Evolutionary conservation across 2,888 invertebrate genomes (phyloP), one percentile per base, ranked within the genome.

Genomic region (Argynnis bischoffii): DNA sequence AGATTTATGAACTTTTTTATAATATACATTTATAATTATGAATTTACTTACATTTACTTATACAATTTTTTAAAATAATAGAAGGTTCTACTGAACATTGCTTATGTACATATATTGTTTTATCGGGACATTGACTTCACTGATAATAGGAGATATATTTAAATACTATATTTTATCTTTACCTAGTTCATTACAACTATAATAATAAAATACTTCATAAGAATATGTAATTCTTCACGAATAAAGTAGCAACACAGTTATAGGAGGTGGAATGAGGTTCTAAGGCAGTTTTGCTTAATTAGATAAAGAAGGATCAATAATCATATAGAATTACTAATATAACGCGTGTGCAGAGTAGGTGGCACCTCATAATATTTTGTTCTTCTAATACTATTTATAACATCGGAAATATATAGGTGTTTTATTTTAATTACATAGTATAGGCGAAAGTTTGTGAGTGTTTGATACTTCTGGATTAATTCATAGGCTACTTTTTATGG

Each of bases 281-380:
- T 13, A 15, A 60, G 50, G 51, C 56, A 50, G 55, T 18, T 51
- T 55, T 57, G 48, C 61, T 69, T 73, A 73, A 69, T 67, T 74
- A 65, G 68, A 72, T 69, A 59, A 69, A 64, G 59, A 60, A 57
- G 68, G 64, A 71, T 69, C 69, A 64, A 73, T 69, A 68, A 55
- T 50, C 57, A 64, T 53, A 63, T 51, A 59, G 31, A 65, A 50
- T 59, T 59, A 53, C 48, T 54, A 31, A 57, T 47, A 64, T 35
- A 63, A 56, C 3, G 16, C 35, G 35, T n/a, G 13, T 35, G 55
- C 47, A 3, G 35, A 3, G 47, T 31, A 35, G 54, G 55, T 50
- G 15, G 35, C 50, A 51, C 13, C 35, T 26, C 21, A n/a, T 57
- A 31, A 55, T 31, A 57, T 46, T 57, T 21, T 21, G 18, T 21